Conservation (phyloP, 1,140 invertebrate species). For the Bombus affinis region DNA sequence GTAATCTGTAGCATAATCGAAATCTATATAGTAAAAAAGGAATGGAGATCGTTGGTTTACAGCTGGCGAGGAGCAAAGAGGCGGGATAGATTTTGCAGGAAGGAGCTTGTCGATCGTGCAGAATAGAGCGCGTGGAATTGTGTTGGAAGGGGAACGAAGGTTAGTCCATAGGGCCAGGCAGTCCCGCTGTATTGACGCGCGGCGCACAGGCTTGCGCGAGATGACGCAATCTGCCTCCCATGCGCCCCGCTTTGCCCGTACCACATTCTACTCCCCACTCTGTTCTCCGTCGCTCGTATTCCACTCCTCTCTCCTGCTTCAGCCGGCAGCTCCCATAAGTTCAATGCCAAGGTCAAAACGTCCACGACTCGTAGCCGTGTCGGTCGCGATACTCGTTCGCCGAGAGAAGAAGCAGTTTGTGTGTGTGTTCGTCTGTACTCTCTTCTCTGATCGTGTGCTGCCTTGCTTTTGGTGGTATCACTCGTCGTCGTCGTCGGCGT, state of each 20-base stretch:
- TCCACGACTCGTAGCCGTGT: constrained; percentile 72
- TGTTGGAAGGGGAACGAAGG: constrained; percentile 39
- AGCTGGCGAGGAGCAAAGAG: neutral
- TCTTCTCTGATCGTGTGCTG: constrained; percentile 6
- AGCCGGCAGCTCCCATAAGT: constrained; percentile 72
- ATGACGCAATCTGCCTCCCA: constrained; percentile 75
- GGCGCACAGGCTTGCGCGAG: constrained; percentile 77
- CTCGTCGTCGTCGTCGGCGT: neutral
- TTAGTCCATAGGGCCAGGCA: constrained; percentile 69
- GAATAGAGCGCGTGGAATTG: constrained; percentile 1
- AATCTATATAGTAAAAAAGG: neutral
- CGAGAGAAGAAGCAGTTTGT: constrained; percentile 53
- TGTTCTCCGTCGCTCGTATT: constrained; percentile 16
- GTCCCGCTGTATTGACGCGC: constrained; percentile 76
- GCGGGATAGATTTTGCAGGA: constrained; percentile 25
- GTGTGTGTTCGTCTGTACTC: constrained; percentile 32
- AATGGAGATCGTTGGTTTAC: constrained; percentile 1
- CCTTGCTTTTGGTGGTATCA: neutral
- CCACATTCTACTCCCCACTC: constrained; percentile 43
- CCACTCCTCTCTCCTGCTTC: constrained; percentile 49
- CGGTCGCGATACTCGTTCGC: constrained; percentile 71
- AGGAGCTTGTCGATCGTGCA: constrained; percentile 6
- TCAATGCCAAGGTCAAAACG: constrained; percentile 81
- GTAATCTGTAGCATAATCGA: neutral
- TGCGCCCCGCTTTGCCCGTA: constrained; percentile 23